Evolutionary conservation across 2,888 invertebrate genomes (phyloP).

Genomic region (Trissonchulus sp.): DNA sequence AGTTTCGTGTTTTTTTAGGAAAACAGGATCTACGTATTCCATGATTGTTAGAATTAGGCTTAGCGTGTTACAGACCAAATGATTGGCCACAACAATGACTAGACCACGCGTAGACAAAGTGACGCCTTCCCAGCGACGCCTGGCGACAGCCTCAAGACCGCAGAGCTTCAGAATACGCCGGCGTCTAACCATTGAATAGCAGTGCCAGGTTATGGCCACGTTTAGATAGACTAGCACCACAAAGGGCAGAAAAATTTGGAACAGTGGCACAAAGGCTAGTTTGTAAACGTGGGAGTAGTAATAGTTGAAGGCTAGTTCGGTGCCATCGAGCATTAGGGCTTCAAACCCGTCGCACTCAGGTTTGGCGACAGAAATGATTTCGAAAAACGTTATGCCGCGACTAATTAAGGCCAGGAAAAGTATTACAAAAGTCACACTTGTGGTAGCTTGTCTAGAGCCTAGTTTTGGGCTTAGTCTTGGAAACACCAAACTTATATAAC

Average conservation of each 20-base stretch:
- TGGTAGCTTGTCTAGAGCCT: neutral
- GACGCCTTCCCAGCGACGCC: neutral
- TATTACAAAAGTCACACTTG: neutral
- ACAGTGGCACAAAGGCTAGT: neutral
- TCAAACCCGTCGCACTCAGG: constrained; percentile 8
- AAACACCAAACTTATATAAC: constrained; percentile 18
- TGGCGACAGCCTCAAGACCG: neutral
- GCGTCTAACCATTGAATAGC: neutral
- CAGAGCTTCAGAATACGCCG: neutral
- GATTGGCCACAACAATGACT: constrained; percentile 14
- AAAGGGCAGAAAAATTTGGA: constrained; percentile 20
- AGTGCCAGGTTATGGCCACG: constrained; percentile 2
- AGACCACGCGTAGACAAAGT: constrained; percentile 15
- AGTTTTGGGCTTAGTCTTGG: neutral
- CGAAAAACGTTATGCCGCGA: neutral
- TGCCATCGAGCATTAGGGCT: neutral
- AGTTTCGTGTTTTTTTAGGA: neutral
- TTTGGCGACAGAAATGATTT: neutral
- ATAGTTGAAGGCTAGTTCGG: neutral
- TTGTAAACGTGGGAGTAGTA: constrained; percentile 13
- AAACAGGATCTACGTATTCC: constrained; percentile 10
- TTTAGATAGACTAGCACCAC: constrained; percentile 7
- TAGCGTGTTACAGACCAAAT: constrained; percentile 23
- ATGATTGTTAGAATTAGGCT: constrained; percentile 15
- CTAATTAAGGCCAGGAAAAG: neutral